Conservation (phyloP, 2,113 vertebrate genomes). For the Pygoscelis adeliae region DNA sequence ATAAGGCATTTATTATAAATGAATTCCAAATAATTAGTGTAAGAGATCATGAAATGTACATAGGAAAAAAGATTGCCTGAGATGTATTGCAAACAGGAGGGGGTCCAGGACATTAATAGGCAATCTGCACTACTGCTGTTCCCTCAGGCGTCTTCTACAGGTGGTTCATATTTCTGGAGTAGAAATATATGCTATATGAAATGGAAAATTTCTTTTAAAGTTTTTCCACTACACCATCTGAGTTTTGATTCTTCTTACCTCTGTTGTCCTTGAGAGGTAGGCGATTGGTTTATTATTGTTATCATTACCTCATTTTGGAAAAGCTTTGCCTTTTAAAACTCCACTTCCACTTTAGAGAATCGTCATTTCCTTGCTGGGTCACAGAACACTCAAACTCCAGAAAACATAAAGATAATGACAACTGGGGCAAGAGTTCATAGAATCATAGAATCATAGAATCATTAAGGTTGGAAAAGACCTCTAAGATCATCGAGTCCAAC, state of each 20-base stretch:
- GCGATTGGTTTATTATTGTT: slow-evolving; percentile 19
- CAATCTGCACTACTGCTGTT: slow-evolving; percentile 68
- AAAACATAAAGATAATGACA: neutral
- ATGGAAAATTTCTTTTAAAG: slow-evolving; percentile 76
- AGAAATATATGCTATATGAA: slow-evolving; percentile 74
- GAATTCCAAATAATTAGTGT: slow-evolving; percentile 82
- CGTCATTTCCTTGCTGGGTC: neutral
- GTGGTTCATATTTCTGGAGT: slow-evolving; percentile 80
- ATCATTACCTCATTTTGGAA: neutral
- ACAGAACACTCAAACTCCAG: neutral
- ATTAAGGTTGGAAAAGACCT: too few species aligned
- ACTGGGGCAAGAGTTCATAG: neutral
- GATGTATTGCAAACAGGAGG: slow-evolving; percentile 52
- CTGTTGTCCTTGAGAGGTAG: neutral
- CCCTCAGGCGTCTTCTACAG: slow-evolving; percentile 72
- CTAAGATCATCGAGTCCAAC: too few species aligned
- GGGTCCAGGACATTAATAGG: slow-evolving; percentile 62
- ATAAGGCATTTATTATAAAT: slow-evolving; percentile 81
- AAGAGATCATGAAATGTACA: slow-evolving; percentile 71
- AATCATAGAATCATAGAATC: too few species aligned
- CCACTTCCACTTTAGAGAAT: neutral
- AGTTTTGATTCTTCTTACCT: slow-evolving; percentile 50
- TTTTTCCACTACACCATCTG: slow-evolving; percentile 69
- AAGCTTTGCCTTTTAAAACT: neutral
- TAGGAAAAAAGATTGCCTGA: slow-evolving; percentile 45